Base-by-base conservation (phyloP, 2,888 invertebrate species). In the Anoplius nigerrimus region DNA sequence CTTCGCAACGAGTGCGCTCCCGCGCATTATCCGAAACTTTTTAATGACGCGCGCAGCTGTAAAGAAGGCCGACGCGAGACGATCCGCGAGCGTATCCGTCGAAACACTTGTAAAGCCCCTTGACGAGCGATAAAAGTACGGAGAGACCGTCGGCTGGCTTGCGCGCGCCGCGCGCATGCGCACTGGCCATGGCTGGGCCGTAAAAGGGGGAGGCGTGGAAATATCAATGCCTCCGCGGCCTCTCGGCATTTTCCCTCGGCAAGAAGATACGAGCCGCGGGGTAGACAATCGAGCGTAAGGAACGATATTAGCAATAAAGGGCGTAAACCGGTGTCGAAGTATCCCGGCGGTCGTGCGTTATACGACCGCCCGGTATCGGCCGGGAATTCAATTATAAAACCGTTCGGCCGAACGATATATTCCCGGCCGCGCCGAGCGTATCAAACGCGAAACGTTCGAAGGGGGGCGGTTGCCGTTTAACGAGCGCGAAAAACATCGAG, bases 291-390 rank as follows among this genome's bases (percentile, higher is more conserved):
- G 76, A 75, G 65, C 71, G 66, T 70, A 69, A 74, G 69, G 54
- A 71, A 72, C 68, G 71, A 76, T 78, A 76, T 76, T 76, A 76
- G 78, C 66, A 76, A 76, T 74, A 72, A 78, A 76, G 64, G n/a
- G 59, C 69, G 65, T 70, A 70, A 76, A 76, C 69, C 66, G 70
- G 68, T 62, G 59, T n/a, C 55, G 16, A 60, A 66, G 62, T 20
- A 43, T 62, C 56, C 61, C 42, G 56, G 52, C 34, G 34, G 15
- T n/a, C 27, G 48, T 45, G 61, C 46, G 59, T 61, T 77, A 77
- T 74, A 71, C 62, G 62, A 27, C 45, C 13, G 53, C 51, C 2
- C 56, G 62, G 61, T 69, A 69, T 71, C 60, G 76, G 62, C 54
- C 45, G 15, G n/a, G 61, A 69, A 71, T 67, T 71, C 58, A 54